These are phyloP conservation scores for Peromyscus nudipes DNA, from an alignment of 2,797 vertebrate species.

Conservation along the genomic window DNA sequence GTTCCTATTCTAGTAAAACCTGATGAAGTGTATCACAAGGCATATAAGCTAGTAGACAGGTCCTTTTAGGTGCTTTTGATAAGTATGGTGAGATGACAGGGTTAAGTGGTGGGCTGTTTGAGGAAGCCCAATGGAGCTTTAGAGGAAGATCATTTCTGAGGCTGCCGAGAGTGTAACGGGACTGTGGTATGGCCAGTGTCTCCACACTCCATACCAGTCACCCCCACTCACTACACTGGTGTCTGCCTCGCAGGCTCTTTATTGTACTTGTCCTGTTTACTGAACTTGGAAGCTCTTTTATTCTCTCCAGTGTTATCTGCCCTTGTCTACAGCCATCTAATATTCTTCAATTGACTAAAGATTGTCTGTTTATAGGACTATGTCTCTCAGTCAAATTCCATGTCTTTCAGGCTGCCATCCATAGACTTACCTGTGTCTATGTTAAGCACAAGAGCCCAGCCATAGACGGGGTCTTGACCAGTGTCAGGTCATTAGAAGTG, in stretches of 20 bases:
- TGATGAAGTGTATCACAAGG: neutral
- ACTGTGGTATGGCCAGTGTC: neutral
- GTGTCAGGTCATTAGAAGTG: neutral
- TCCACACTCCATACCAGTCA: neutral
- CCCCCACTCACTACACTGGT: neutral
- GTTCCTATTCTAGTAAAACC: neutral
- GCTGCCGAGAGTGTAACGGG: rapidly evolving
- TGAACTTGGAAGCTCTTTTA: neutral
- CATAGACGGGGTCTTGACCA: neutral
- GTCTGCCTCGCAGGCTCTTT: neutral
- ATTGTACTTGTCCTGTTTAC: neutral
- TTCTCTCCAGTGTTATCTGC: neutral
- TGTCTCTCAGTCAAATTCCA: neutral
- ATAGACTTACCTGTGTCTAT: neutral
- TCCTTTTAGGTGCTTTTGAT: neutral
- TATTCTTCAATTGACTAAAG: neutral
- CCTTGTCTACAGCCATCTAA: neutral
- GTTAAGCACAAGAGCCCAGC: neutral
- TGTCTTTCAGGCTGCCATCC: neutral
- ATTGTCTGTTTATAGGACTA: neutral
- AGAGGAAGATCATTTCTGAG: neutral
- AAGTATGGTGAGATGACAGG: neutral
- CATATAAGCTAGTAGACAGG: neutral
- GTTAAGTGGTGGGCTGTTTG: neutral
- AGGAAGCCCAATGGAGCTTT: neutral